Evolutionary conservation across 2,113 vertebrate genomes (phyloP), one percentile per base, ranked within the genome.

Genomic region (Todiramphus saurophagus): DNA sequence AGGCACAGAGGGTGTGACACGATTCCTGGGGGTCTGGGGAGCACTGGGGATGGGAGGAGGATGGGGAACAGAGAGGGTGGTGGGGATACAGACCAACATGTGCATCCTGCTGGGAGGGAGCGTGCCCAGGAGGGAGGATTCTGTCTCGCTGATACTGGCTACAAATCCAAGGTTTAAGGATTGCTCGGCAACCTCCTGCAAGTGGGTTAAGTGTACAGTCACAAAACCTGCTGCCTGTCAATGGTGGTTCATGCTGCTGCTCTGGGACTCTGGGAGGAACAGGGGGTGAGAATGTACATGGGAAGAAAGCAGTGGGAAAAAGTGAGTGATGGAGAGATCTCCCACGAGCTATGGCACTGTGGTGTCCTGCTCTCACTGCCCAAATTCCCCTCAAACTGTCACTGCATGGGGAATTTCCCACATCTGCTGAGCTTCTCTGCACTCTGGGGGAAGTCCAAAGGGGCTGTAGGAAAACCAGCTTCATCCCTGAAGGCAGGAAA

Each of bases 161-260:
- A 35, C 41, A n/a, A 59, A 59, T 16, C 51, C 51, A 43, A 66
- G 16, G 31, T 46, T 70, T 37, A 35, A 24, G 21, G 27, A 70
- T 89, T 31, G 25, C 53, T 18, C 21, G 35, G 33, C 46, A 68
- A 12, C 19, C 19, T 50, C 58, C 76, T 53, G 41, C 25, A 20
- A 24, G 37, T 24, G 56, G 56, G 58, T 72, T 50, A 50, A 83
- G 35, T 11, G 48, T 28, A 24, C 7, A 7, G 28, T 33, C 56
- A 30, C 35, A 41, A 33, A 48, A 10, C 51, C 66, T 60, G 19
- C 13, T 76, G 70, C 68, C 62, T 58, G 46, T 43, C 73, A 31
- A 1, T 0, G 2, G 58, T 2, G 1, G 11, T 64, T 72, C 15
- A 18, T 44, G 78, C n/a, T 28, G 7, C 21, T 33, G 69, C 50